Conservation (phyloP, 2,797 vertebrate species). For the Bovichtus diacanthus region DNA sequence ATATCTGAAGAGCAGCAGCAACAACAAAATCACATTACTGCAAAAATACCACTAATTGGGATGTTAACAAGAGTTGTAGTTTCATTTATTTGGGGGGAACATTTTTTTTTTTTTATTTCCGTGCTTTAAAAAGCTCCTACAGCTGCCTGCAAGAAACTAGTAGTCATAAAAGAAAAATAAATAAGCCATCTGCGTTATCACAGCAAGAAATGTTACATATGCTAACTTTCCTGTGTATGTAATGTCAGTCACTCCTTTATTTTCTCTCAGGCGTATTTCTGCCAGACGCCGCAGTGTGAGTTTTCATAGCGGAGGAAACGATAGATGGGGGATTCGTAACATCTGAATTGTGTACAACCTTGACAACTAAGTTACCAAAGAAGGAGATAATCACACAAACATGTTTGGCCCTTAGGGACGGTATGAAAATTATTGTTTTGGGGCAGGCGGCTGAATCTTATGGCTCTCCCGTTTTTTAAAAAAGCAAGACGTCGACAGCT, state of each 20-base stretch:
- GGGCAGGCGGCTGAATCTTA: too few relatives aligned
- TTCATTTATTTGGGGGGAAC: not conserved
- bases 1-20: constrained; percentile 6
- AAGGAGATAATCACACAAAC: not conserved
- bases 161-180: constrained; percentile 28
- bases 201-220: constrained; percentile 8
- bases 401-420: not conserved
- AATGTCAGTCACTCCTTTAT: constrained; percentile 21
- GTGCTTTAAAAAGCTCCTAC: constrained; percentile 8
- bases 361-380: not conserved
- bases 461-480: too few relatives aligned
- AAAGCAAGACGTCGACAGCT: not conserved
- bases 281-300: constrained; percentile 13
- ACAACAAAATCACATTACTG: constrained; percentile 31
- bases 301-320: constrained; percentile 3
- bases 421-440: not conserved
- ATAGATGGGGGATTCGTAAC: not conserved
- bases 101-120: not conserved
- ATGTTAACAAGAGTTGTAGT: constrained; percentile 20
- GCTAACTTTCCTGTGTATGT: constrained; percentile 8
- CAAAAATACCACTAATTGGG: constrained; percentile 37
- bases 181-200: constrained; percentile 4
- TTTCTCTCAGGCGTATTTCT: constrained; percentile 26
- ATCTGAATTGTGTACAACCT: not conserved
- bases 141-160: constrained; percentile 5